Base-by-base conservation (phyloP, 1,140 invertebrate genomes). In the Potamilus streckersoni region DNA sequence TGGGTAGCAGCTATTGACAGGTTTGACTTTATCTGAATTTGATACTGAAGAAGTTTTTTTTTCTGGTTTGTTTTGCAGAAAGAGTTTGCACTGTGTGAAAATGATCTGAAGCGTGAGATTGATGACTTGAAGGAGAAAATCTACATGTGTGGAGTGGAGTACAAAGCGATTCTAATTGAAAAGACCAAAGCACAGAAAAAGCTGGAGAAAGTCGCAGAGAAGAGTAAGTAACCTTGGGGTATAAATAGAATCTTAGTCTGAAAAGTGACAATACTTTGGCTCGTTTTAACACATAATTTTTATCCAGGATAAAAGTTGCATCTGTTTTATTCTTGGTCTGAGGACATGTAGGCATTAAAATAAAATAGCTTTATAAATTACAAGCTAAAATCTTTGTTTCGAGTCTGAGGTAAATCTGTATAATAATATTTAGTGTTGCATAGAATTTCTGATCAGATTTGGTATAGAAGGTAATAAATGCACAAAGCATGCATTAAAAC, bases 111-210 rank as follows among this genome's bases (percentile, higher is more conserved):
- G 20, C 71, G 83, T 67, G 83, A 84, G 71, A 79, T 81, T 49
- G 80, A 83, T 59, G 83, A 84, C 31, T 38, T 83, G 27, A 84
- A 83, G 65, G 83, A 84, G 58, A 82, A 82, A 69, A 80, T 84
- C 13, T 78, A 80, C 23, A 84, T 84, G 83, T 81, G 82, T 27
- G 79, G 80, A 15, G 77, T 76, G 20, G 83, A 83, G 23, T 84
- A 84, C 63, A 84, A 82, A 65, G 62, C 63, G 2, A 62, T 84
- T 31, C 83, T 79, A 67, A 71, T 80, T 15, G 82, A 84, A 74
- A 84, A 84, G 31, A 80, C 49, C 31, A 83, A 80, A 66, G 66
- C 80, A 17, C 73, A 80, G 63, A 83, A 77, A 58, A 78, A 79
- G 76, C 38, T 80, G 16, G 73, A 80, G 56, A 83, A 77, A 65